Conservation (phyloP, 2,888 invertebrate species). For the Amblyteles armatorius region DNA sequence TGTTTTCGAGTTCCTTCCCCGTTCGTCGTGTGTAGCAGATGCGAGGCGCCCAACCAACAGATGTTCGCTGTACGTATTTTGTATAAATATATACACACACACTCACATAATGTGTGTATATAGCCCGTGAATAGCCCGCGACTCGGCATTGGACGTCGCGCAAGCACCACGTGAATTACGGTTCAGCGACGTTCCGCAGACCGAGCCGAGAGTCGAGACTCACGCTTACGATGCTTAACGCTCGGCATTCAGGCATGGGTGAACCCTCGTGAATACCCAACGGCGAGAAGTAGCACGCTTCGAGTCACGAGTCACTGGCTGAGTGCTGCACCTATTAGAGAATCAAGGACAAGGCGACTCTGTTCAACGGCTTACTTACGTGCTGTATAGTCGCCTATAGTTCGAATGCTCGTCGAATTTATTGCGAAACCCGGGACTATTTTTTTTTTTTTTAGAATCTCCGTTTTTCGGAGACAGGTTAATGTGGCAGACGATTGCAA, state of each 20-base stretch:
- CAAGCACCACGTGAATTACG: constrained; percentile 21
- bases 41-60: constrained; percentile 56
- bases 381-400: neutral
- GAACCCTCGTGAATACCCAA: constrained; percentile 41
- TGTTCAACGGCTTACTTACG: constrained; percentile 15
- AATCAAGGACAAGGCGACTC: constrained; percentile 61
- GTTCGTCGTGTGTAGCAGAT: constrained; percentile 52
- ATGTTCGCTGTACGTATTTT: constrained; percentile 58
- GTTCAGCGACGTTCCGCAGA: constrained; percentile 32
- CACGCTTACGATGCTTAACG: constrained; percentile 20
- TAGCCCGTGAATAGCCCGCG: neutral
- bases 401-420: neutral
- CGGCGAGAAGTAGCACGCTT: constrained; percentile 64
- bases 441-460: neutral
- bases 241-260: constrained; percentile 39
- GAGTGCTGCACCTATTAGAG: constrained; percentile 41
- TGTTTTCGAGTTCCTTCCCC: neutral
- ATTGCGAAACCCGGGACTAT: neutral
- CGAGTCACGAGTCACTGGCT: constrained; percentile 62
- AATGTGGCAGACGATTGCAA: neutral
- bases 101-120: neutral
- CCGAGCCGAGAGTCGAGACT: constrained; percentile 23
- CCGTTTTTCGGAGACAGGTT: neutral
- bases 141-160: constrained; percentile 2
- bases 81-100: neutral